A percentile compares a stretch with the other conserved stretches of the same genome.
phyloP scores from a whole-genome alignment of 2,113 vertebrate genomes.

The Peromyscus leucopus region DNA sequence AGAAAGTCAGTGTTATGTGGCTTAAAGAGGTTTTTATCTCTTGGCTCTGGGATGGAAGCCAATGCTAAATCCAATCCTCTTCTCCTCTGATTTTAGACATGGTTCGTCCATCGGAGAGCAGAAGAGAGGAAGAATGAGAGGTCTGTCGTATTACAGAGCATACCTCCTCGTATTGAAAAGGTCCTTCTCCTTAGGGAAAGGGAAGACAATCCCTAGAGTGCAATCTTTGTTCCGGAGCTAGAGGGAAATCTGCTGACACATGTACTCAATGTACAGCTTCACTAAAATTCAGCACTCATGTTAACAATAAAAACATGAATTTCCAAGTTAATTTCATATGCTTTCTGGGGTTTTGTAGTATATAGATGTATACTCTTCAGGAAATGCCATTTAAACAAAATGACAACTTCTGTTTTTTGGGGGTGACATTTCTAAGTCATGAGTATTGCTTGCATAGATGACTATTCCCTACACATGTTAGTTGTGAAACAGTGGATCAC shows the following conservation, averaged over 20 bases:
- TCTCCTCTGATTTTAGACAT: background rate
- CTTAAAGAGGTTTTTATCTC: background rate
- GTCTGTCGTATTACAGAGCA: constrained; percentile 63
- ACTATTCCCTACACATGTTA: background rate
- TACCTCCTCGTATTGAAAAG: too few species aligned
- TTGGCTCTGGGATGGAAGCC: background rate
- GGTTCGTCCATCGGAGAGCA: background rate
- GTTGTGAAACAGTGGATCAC: background rate
- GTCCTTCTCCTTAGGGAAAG: constrained; percentile 55
- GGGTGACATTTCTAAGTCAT: background rate
- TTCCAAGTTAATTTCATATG: background rate
- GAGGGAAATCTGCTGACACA: too few species aligned
- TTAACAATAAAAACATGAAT: constrained; percentile 48
- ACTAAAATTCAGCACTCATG: background rate
- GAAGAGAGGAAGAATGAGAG: constrained; percentile 84
- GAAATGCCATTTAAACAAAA: background rate
- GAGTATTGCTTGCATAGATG: background rate
- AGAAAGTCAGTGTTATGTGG: background rate
- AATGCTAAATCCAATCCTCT: background rate
- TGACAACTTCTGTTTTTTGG: background rate
- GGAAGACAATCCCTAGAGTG: constrained; percentile 72
- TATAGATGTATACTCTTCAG: background rate
- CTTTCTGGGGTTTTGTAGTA: background rate
- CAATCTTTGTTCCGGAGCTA: background rate
- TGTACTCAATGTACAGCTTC: background rate